Evolutionary conservation across 2,113 vertebrate species (phyloP).

Genomic region (Centropus unirufus): DNA sequence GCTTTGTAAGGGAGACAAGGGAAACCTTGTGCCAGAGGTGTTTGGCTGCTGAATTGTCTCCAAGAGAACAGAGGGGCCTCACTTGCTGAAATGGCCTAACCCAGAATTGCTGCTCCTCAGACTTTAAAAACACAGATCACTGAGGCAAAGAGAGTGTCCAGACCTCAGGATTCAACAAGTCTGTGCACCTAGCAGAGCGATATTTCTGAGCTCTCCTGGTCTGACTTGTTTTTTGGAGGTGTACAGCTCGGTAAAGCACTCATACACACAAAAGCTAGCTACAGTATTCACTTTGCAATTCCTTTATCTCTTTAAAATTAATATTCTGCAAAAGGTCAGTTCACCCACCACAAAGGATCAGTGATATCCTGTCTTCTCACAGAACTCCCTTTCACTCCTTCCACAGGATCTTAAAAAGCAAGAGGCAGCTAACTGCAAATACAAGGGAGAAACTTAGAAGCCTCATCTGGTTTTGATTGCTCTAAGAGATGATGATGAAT

Average conservation of each 20-base stretch:
- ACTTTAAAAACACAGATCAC: not conserved
- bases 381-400: not conserved
- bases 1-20: not conserved
- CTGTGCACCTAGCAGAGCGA: not conserved
- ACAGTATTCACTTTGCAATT: not conserved
- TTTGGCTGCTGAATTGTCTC: not conserved
- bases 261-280: not conserved
- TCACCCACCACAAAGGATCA: not conserved
- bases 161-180: not conserved
- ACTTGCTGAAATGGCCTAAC: not conserved
- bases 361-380: not conserved
- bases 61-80: not conserved
- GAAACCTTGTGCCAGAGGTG: not conserved
- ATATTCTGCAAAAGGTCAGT: not conserved
- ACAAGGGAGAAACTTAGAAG: not conserved
- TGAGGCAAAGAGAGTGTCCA: not conserved
- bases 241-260: not conserved
- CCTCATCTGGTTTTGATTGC: not conserved
- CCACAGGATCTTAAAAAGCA: not conserved
- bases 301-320: not conserved
- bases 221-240: not conserved
- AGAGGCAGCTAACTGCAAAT: not conserved
- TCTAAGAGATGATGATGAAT: not conserved
- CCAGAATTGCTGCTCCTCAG: not conserved
- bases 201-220: not conserved